These are phyloP conservation scores for Spinibarbus caldwelli DNA, from an alignment of 2,797 vertebrate species.

Conservation along the genomic window DNA sequence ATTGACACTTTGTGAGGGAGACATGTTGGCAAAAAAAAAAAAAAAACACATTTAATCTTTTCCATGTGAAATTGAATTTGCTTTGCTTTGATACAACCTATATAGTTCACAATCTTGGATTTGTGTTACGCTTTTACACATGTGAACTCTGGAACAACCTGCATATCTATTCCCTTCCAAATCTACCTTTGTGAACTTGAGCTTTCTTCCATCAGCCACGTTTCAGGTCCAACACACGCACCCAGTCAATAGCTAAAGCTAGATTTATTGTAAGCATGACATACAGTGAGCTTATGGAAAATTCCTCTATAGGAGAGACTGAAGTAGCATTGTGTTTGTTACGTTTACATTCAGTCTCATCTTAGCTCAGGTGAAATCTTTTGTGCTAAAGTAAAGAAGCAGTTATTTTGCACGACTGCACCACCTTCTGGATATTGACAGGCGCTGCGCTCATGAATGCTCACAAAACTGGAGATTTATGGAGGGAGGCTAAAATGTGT, in stretches of 20 bases:
- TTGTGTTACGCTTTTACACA: conserved; percentile 38
- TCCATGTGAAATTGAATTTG: conserved; percentile 41
- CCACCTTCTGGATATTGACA: conserved; percentile 66
- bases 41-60: conserved; percentile 33
- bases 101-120: conserved; percentile 33
- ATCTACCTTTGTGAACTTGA: conserved; percentile 63
- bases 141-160: conserved; percentile 57
- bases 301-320: conserved; percentile 8
- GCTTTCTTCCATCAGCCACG: conserved; percentile 49
- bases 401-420: conserved; percentile 45
- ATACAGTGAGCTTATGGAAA: conserved; percentile 39
- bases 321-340: neutral
- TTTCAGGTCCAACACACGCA: conserved; percentile 60
- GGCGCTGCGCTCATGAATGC: neutral
- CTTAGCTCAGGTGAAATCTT: conserved; percentile 34
- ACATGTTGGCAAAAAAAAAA: conserved; percentile 6
- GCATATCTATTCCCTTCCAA: conserved; percentile 48
- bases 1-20: conserved; percentile 51
- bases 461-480: conserved; percentile 28
- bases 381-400: neutral
- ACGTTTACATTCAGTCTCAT: conserved; percentile 16
- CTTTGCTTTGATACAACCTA: conserved; percentile 23
- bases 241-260: conserved; percentile 45
- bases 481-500: neutral
- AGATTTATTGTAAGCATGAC: conserved; percentile 56